Evolutionary conservation across 2,888 invertebrate species (phyloP).

Genomic region (Hecatera dysodea): DNA sequence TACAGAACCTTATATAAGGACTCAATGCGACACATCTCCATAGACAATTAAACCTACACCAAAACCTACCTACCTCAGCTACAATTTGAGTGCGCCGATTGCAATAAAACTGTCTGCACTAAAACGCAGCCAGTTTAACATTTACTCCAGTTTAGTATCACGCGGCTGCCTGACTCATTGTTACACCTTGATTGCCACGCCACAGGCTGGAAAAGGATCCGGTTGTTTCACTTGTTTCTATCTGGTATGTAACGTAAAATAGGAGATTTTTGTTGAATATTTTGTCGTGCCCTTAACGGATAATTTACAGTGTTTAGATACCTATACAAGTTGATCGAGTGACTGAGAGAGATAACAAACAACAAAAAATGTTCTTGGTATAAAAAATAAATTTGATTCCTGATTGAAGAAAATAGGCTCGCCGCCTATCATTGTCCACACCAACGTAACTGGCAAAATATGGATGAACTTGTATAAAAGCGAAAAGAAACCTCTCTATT

Average conservation of each 20-base stretch:
- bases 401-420: no score
- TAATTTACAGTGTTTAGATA: not conserved
- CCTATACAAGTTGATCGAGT: not conserved
- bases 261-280: not conserved
- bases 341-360: not conserved
- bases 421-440: no score
- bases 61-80: slow-evolving; percentile 5
- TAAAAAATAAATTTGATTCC: no score
- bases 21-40: not conserved
- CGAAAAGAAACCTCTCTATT: no score
- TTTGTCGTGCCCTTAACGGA: not conserved
- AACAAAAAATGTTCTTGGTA: not conserved
- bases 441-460: no score
- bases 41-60: not conserved
- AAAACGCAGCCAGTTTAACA: slow-evolving; percentile 38
- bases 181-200: slow-evolving; percentile 59
- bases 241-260: slow-evolving; percentile 5
- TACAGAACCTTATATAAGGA: not conserved
- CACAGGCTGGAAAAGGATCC: slow-evolving; percentile 44
- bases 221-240: slow-evolving; percentile 18
- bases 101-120: slow-evolving; percentile 33
- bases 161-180: slow-evolving; percentile 53
- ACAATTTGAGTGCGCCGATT: slow-evolving; percentile 10
- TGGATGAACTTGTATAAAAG: no score
- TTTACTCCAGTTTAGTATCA: slow-evolving; percentile 36